phyloP scores from a whole-genome alignment of 2,797 vertebrate species.

The Helicolenus hilgendorfi region DNA sequence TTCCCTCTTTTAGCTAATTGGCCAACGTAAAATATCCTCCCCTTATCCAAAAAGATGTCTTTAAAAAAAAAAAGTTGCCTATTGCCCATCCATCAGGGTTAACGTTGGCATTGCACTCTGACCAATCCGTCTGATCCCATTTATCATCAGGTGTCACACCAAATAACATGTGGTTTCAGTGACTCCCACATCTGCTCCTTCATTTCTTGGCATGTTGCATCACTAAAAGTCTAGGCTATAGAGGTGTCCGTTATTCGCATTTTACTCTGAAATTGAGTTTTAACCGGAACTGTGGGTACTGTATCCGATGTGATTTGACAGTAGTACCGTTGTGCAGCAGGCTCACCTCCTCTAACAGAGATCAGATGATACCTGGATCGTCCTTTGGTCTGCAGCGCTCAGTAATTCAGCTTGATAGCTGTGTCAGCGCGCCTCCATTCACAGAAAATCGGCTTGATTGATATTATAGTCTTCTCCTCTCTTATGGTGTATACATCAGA shows the following conservation, averaged over 20 bases:
- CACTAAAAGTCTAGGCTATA: background rate
- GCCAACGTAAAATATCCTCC: background rate
- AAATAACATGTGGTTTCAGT: background rate
- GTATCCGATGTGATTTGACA: background rate
- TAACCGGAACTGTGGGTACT: background rate
- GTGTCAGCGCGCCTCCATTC: background rate
- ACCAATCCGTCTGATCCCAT: too few relatives aligned
- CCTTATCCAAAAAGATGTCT: background rate
- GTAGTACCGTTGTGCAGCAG: too few relatives aligned
- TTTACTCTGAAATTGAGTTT: constrained; percentile 16
- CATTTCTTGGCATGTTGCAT: background rate
- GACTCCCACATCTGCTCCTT: background rate
- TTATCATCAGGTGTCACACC: background rate
- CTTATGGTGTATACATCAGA: background rate
- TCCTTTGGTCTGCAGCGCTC: background rate
- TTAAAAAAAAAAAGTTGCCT: background rate
- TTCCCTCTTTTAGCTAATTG: too few relatives aligned
- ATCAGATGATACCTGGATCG: background rate
- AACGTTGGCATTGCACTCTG: too few relatives aligned
- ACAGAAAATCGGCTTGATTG: background rate
- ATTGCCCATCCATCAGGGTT: too few relatives aligned
- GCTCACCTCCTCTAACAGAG: background rate
- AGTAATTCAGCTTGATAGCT: background rate
- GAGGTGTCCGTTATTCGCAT: background rate
- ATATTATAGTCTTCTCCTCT: background rate